phyloP scores from a whole-genome alignment of 64 coral and sea anemone genomes.

The Cladopsammia gracilis region DNA sequence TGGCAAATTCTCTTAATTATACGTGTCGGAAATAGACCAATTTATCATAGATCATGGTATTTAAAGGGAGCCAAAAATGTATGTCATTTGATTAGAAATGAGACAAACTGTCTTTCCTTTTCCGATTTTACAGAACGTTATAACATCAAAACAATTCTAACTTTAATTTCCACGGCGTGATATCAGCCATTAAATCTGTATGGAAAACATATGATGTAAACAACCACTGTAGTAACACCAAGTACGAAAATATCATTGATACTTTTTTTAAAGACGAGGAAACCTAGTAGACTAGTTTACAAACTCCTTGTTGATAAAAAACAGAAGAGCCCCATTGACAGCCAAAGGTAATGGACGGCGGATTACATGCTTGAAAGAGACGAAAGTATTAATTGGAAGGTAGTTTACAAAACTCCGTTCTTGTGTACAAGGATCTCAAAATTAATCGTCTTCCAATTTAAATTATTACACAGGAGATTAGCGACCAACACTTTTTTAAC shows the following conservation, averaged over 20 bases:
- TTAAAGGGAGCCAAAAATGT: no score
- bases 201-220: background rate
- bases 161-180: background rate
- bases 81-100: background rate
- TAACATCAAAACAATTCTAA: background rate
- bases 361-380: background rate
- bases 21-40: no score
- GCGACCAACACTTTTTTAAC: background rate
- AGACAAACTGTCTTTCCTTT: background rate
- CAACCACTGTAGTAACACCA: background rate
- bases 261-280: background rate
- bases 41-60: no score
- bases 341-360: background rate
- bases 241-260: background rate
- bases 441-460: constrained; percentile 41
- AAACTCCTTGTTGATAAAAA: background rate
- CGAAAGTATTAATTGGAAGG: background rate
- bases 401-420: constrained; percentile 10
- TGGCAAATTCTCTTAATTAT: no score
- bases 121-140: background rate
- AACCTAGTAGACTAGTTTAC: background rate
- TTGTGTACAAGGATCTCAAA: constrained; percentile 7
- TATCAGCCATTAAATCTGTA: background rate
- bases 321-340: background rate
- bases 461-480: constrained; percentile 36